Evolutionary conservation across 2,113 vertebrate species (phyloP).

Genomic region (Carettochelys insculpta): DNA sequence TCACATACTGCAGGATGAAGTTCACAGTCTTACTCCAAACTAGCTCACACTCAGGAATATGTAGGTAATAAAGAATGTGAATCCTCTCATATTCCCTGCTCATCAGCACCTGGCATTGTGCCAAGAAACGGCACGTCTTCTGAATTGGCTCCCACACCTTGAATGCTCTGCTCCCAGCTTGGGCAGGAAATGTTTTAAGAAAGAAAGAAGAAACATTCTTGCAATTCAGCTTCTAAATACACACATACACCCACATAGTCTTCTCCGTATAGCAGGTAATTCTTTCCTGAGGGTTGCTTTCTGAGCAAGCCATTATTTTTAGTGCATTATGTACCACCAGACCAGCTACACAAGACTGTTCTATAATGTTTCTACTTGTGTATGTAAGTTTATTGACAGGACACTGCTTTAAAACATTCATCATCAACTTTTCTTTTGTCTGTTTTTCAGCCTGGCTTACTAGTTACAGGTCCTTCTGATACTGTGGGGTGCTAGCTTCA

Average conservation of each 20-base stretch:
- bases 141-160: not conserved
- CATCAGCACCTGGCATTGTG: not conserved
- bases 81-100: not conserved
- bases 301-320: not conserved
- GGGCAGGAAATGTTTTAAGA: not conserved
- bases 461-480: not conserved
- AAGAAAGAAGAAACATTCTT: not conserved
- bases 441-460: not conserved
- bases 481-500: not conserved
- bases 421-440: not conserved
- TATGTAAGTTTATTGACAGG: not conserved
- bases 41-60: not conserved
- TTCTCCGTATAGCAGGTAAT: not conserved
- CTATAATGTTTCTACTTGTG: not conserved
- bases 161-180: not conserved
- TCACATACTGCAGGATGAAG: not conserved
- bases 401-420: not conserved
- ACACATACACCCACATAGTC: not conserved
- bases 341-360: not conserved
- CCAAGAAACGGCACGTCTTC: not conserved
- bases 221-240: not conserved
- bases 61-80: not conserved
- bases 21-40: not conserved
- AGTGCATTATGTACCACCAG: not conserved
- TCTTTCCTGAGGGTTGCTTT: not conserved